Base-by-base conservation (phyloP, 2,797 vertebrate species). In the Neopelma chrysocephalum region DNA sequence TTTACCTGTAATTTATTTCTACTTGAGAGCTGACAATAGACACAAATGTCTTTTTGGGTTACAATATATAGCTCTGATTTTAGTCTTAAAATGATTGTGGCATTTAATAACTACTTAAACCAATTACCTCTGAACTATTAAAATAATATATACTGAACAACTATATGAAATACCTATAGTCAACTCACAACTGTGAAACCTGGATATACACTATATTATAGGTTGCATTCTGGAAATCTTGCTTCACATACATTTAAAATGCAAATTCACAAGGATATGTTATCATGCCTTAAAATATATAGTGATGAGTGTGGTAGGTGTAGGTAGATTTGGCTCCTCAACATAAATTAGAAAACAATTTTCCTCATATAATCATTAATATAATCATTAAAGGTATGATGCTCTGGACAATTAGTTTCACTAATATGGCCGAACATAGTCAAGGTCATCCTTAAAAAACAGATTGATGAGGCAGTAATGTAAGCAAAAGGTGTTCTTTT, bases 381-480 rank as follows among this genome's bases (percentile, higher is more conserved):
- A 31, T 1, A 23, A 29, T 65, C 42, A 54, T 3, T 82, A 80
- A 72, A 23, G 10, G 1, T 50, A 36, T 93, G 29, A 36, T 72
- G 26, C 17, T 82, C 27, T 70, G 62, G 58, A 50, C 42, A 72
- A 50, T 72, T 92, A 69, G 10, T 23, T 85, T 77, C 31, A 47
- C 60, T 80, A 76, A 53, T 54, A 73, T 27, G 47, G 29, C 73
- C 54, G 62, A 87, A 45, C 10, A 29, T 22, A 45, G 12, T 40
- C 75, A 87, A 85, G 32, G 43, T 84, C 82, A 72, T 70, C 15
- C 11, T 82, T 84, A 82, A 87, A 84, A 94, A 15, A 7, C 19
- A 27, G 38, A 68, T 32, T 69, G 62, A 82, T 76, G 58, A 86
- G 36, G 8, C 47, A 80, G 45, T 51, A 58, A 57, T 16, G 6